Base-by-base conservation (phyloP, 2,888 invertebrate species). In the Charanyca ferruginea region DNA sequence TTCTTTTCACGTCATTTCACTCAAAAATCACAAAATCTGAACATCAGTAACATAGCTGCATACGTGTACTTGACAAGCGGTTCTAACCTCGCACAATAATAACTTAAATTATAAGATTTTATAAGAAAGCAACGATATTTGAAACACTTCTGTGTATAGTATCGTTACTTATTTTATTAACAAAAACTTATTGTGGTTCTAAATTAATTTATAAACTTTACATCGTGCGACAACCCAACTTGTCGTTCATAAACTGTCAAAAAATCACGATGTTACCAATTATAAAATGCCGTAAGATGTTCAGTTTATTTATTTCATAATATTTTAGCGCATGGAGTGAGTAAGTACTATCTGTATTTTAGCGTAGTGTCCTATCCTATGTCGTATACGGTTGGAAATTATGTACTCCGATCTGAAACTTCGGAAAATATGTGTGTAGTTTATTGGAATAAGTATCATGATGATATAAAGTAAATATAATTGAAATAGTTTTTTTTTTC, bases 11-110 rank as follows among this genome's bases (percentile, higher is more conserved):
- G 79, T 82, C 79, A 81, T 88, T 87, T 85, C 83, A 84, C 87
- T 86, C 85, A 87, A 84, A 89, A 90, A 90, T 85, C 86, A 87
- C 89, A 83, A 87, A 89, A 89, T 84, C 82, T 85, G 80, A 79
- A 81, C 84, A 81, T 79, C 74, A 87, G 85, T 87, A 88, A 86
- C 90, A 90, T 83, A 71, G 83, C 89, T 95, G 95, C 94, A 94
- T 95, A 95, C 95, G 95, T 95, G 95, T 95, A 94, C 91, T 89
- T 83, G 83, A 86, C 84, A 87, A 89, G 90, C 90, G 90, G 91
- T 89, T 86, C 89, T 94, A 94, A 94, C 94, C 94, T 94, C 81
- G 79, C 69, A 66, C 70, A 79, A 80, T 81, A 83, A 69, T 67
- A 81, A 79, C 70, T 77, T 74, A 20, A n/a, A 13, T 20, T 62